phyloP scores from a whole-genome alignment of 1,140 invertebrate genomes.

The Achatina immaculata region DNA sequence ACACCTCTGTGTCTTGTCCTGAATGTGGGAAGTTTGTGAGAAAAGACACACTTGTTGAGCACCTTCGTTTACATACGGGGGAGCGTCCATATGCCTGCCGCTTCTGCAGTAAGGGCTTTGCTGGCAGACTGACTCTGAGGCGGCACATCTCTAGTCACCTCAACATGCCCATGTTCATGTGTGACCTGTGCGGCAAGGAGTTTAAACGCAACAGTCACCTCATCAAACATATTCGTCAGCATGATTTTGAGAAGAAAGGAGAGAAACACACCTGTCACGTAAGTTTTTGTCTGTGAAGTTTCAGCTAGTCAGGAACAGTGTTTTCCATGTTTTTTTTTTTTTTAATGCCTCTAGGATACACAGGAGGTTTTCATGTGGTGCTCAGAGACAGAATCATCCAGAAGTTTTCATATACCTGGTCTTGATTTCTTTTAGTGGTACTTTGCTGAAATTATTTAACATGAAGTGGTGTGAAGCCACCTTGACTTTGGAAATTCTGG shows the following conservation, averaged over 20 bases:
- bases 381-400: no score
- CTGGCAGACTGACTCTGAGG: slow-evolving; percentile 54
- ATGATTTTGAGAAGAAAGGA: slow-evolving; percentile 54
- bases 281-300: slow-evolving; percentile 9
- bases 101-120: slow-evolving; percentile 58
- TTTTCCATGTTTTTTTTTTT: slow-evolving; percentile 5
- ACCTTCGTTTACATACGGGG: slow-evolving; percentile 60
- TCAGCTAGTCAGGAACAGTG: not conserved
- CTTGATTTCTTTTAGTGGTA: no score
- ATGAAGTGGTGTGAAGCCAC: no score
- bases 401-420: no score
- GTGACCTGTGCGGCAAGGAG: slow-evolving; percentile 61
- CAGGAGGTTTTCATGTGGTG: not conserved
- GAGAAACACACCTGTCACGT: slow-evolving; percentile 73
- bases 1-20: slow-evolving; percentile 54
- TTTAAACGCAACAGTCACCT: slow-evolving; percentile 58
- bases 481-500: no score
- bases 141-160: slow-evolving; percentile 66
- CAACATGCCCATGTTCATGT: slow-evolving; percentile 53
- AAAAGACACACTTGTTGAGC: slow-evolving; percentile 60
- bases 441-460: no score
- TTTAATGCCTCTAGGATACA: not conserved
- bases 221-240: slow-evolving; percentile 56
- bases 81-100: slow-evolving; percentile 62
- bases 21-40: slow-evolving; percentile 61